Conservation (phyloP, 2,888 invertebrate species). For the Aleiodes alternator region DNA sequence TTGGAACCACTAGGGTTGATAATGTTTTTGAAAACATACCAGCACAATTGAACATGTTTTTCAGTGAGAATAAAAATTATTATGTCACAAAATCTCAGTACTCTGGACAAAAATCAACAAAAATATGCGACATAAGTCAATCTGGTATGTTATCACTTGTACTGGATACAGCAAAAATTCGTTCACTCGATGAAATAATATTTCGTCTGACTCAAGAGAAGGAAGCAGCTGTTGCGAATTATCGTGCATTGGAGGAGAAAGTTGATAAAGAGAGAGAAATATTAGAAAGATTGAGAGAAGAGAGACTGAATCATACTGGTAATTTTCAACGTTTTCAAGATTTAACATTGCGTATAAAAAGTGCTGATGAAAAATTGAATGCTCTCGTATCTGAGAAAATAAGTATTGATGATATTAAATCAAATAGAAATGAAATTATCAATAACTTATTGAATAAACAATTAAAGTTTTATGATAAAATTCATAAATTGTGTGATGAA, state of each 20-base stretch:
- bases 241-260: slow-evolving; percentile 65
- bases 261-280: slow-evolving; percentile 56
- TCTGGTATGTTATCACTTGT: slow-evolving; percentile 79
- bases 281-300: slow-evolving; percentile 59
- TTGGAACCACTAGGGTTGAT: slow-evolving; percentile 81
- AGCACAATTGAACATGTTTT: slow-evolving; percentile 78
- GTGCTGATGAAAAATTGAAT: slow-evolving; percentile 62
- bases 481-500: slow-evolving; percentile 64
- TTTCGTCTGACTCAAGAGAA: slow-evolving; percentile 17
- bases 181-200: slow-evolving; percentile 68
- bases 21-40: slow-evolving; percentile 80
- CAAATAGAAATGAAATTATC: slow-evolving; percentile 27
- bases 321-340: slow-evolving; percentile 58
- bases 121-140: slow-evolving; percentile 77
- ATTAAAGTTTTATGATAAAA: slow-evolving; percentile 63
- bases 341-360: slow-evolving; percentile 63
- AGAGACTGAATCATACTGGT: slow-evolving; percentile 59
- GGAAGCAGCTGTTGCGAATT: slow-evolving; percentile 58
- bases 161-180: slow-evolving; percentile 78
- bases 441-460: slow-evolving; percentile 63
- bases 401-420: slow-evolving; percentile 65
- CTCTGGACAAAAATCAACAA: slow-evolving; percentile 79
- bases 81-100: slow-evolving; percentile 80
- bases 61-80: slow-evolving; percentile 80
- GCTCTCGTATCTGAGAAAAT: slow-evolving; percentile 67